phyloP scores from a whole-genome alignment of 2,888 invertebrate species.

The Mythimna vitellina region DNA sequence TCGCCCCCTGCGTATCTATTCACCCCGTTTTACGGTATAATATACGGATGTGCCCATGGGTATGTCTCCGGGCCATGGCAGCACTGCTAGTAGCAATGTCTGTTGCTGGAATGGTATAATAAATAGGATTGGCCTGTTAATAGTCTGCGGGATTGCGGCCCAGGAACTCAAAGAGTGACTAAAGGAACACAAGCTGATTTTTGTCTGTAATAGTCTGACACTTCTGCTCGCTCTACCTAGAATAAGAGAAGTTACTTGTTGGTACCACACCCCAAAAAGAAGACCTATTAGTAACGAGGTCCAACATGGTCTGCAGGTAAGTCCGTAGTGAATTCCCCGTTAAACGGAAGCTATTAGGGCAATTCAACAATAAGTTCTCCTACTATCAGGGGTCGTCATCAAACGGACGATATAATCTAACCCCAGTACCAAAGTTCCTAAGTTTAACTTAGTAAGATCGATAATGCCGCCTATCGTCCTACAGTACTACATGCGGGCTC shows the following conservation, averaged over 20 bases:
- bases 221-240: too few relatives aligned
- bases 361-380: slow-evolving; percentile 1
- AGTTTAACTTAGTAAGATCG: slow-evolving; percentile 53
- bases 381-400: slow-evolving; percentile 29
- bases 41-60: too few relatives aligned
- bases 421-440: slow-evolving; percentile 17
- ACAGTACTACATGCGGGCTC: slow-evolving; percentile 81
- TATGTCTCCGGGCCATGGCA: too few relatives aligned
- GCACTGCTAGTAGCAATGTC: too few relatives aligned
- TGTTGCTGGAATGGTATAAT: too few relatives aligned
- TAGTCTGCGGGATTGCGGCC: too few relatives aligned
- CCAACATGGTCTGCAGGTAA: neutral
- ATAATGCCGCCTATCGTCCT: slow-evolving; percentile 61
- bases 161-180: too few relatives aligned
- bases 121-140: too few relatives aligned
- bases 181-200: too few relatives aligned
- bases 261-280: neutral
- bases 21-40: too few relatives aligned
- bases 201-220: too few relatives aligned
- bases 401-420: slow-evolving; percentile 26
- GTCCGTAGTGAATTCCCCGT: neutral
- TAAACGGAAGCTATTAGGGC: neutral
- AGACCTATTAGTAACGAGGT: neutral
- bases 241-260: neutral
- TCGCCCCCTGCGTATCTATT: too few relatives aligned